These are phyloP conservation scores for Rhopilema esculentum DNA, from an alignment of 30 jellyfish, hydroid and myxozoan species.

Conservation along the genomic window DNA sequence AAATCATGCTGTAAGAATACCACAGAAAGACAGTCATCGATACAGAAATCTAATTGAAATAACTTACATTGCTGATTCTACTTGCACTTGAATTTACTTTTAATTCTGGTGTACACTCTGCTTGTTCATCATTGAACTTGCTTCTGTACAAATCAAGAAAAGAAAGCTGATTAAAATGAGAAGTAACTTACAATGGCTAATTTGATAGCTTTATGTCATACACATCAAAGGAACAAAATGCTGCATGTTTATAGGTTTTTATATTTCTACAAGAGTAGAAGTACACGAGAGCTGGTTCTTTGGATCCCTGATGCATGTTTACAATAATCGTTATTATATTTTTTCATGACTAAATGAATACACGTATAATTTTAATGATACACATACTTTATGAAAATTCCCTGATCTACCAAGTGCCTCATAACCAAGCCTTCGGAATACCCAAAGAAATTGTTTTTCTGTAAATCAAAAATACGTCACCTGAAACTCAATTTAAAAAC, in stretches of 20 bases:
- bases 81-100: conserved; percentile 46
- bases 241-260: no score
- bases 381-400: conserved; percentile 49
- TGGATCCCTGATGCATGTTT: no score
- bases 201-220: no score
- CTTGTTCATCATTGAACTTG: conserved; percentile 63
- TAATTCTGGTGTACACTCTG: conserved; percentile 28
- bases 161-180: neutral
- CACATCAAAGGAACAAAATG: no score
- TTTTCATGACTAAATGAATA: neutral
- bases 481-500: neutral
- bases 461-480: neutral
- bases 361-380: neutral
- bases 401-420: conserved; percentile 44
- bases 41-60: no score
- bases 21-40: neutral
- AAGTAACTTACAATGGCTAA: no score
- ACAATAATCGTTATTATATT: no score
- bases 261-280: no score
- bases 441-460: conserved; percentile 58
- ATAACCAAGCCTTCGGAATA: conserved; percentile 52
- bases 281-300: no score
- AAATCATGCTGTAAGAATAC: no score
- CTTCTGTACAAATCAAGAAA: conserved; percentile 2
- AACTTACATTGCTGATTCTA: conserved; percentile 45